phyloP scores from a whole-genome alignment of 1,140 invertebrate genomes.

The Copidosoma floridanum region DNA sequence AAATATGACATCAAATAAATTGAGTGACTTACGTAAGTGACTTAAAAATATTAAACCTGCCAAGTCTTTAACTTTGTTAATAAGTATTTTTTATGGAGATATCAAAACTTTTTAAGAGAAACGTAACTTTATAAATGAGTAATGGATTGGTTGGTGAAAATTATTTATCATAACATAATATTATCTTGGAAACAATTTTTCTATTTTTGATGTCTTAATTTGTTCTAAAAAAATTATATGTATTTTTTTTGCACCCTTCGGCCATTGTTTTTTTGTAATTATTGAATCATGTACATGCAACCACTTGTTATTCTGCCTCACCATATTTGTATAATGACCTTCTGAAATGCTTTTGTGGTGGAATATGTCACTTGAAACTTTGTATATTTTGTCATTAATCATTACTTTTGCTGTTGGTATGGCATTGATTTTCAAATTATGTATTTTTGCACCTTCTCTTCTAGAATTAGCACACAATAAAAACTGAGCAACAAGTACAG shows the following conservation, averaged over 20 bases:
- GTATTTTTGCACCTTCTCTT: background rate
- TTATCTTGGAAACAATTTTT: too few relatives aligned
- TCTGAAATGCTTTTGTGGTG: background rate
- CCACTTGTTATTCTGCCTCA: background rate
- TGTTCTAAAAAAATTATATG: slow-evolving; percentile 1
- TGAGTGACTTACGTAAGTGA: too few relatives aligned
- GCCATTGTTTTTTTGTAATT: slow-evolving; percentile 1
- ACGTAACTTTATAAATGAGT: too few relatives aligned
- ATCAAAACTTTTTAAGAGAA: too few relatives aligned
- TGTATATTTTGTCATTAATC: background rate
- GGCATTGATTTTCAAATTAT: background rate
- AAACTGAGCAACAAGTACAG: background rate
- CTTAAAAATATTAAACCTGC: too few relatives aligned
- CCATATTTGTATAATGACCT: slow-evolving; percentile 4
- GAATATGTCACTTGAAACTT: slow-evolving; percentile 1
- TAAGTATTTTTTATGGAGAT: too few relatives aligned
- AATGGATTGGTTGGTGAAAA: too few relatives aligned
- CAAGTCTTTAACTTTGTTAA: too few relatives aligned
- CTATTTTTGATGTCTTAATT: too few relatives aligned
- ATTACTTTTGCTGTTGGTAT: background rate
- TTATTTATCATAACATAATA: too few relatives aligned
- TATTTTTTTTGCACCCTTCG: background rate
- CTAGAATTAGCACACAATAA: background rate
- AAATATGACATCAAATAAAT: too few relatives aligned
- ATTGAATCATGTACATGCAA: background rate